Base-by-base conservation (phyloP, 2,888 invertebrate species). In the Troides aeacus region DNA sequence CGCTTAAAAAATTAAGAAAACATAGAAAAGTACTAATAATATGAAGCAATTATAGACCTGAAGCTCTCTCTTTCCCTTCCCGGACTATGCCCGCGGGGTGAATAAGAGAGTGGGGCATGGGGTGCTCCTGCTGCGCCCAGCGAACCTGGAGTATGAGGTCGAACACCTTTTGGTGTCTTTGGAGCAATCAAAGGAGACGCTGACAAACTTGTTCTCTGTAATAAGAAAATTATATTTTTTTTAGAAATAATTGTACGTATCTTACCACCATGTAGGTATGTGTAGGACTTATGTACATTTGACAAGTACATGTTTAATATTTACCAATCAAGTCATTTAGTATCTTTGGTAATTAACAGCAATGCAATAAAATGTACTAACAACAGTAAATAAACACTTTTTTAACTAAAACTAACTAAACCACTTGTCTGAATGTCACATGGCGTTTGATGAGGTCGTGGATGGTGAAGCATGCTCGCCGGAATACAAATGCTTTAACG, bases 1-100 rank as follows among this genome's bases (percentile, higher is more conserved):
- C 30, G 30, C 3, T 30, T 30, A 30, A 30, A 30, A 30, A 30
- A 39, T 39, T 39, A 8, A 39, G 39, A 39, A 39, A 39, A 6
- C 7, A 39, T 39, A 10, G 39, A 8, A 10, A 39, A 10, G 39
- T 39, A 39, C 0, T 39, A 58, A 17, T 59, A 59, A 23, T 24
- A 30, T 17, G 10, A 21, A 21, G n/a, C 15, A 53, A 53, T 18
- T n/a, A 53, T 12, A 23, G 57, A 97, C 97, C 97, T 97, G 92
- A 96, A 97, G 87, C 95, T 96, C 83, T 97, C 97, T 76, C 97
- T 94, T 87, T 97, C 97, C 80, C 97, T 94, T 78, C 93, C 95
- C 66, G 97, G 96, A 86, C 96, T 96, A 84, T 95, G 96, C 71
- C 95, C 96, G 78, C 96, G 94, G 23, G 97, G 96, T 61, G 96